phyloP scores from a whole-genome alignment of 2,888 invertebrate species.

The Amphipoea oculea region DNA sequence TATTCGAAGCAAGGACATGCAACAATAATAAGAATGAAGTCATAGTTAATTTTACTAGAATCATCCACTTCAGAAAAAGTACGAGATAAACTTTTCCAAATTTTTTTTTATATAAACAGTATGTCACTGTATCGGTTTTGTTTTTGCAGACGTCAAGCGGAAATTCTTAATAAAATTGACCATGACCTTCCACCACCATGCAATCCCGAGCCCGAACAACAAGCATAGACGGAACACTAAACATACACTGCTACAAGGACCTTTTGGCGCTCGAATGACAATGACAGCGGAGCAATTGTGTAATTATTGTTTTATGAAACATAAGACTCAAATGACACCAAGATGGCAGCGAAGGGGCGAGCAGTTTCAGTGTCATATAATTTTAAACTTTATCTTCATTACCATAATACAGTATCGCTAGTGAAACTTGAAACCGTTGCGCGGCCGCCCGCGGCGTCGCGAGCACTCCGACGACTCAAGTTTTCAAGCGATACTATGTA shows the following conservation, averaged over 20 bases:
- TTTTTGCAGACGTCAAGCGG: background rate
- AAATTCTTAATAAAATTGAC: slow-evolving; percentile 12
- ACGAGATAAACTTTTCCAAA: too few relatives aligned
- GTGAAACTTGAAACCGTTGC: too few relatives aligned
- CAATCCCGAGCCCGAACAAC: slow-evolving; percentile 9
- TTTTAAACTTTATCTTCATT: too few relatives aligned
- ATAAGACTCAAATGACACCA: too few relatives aligned
- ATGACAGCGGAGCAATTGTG: background rate
- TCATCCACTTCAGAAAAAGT: background rate
- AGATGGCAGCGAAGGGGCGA: too few relatives aligned
- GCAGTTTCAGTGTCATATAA: too few relatives aligned
- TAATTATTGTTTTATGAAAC: background rate
- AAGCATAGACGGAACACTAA: slow-evolving; percentile 21
- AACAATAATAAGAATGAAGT: background rate
- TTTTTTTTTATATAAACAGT: too few relatives aligned
- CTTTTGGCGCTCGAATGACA: background rate
- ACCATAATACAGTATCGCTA: too few relatives aligned
- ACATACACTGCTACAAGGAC: slow-evolving; percentile 7
- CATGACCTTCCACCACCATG: background rate
- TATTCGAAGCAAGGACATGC: slow-evolving; percentile 18
- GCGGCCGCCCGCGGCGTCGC: too few relatives aligned
- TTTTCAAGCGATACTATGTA: too few relatives aligned
- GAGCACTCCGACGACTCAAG: too few relatives aligned
- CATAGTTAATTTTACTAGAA: slow-evolving; percentile 28
- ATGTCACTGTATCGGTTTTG: background rate